Evolutionary conservation across 2,113 vertebrate species (phyloP).

Genomic region (Macrotis lagotis): DNA sequence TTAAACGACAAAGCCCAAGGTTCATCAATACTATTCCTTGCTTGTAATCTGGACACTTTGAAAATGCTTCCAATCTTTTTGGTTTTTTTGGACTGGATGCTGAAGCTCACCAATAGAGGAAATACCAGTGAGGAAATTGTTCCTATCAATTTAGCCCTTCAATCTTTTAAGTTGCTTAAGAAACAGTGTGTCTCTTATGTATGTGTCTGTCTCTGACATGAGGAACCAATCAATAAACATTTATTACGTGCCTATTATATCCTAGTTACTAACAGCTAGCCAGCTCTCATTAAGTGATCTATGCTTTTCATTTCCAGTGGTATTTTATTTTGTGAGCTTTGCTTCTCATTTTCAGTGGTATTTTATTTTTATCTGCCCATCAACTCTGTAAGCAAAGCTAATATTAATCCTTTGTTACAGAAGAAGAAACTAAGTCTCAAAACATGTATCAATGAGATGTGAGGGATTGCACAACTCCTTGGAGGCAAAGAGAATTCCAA

Average conservation of each 20-base stretch:
- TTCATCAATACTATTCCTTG: not conserved
- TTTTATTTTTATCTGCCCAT: not conserved
- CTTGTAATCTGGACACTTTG: not conserved
- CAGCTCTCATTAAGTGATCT: not conserved
- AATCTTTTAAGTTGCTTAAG: not conserved
- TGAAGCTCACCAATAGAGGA: not conserved
- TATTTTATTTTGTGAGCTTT: not conserved
- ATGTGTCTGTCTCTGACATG: not conserved
- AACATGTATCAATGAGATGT: not conserved
- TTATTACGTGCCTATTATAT: not conserved
- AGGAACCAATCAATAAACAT: not conserved
- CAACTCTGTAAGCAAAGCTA: not conserved
- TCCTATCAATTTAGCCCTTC: not conserved
- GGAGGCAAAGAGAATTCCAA: not conserved
- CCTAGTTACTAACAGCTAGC: not conserved
- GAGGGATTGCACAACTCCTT: not conserved
- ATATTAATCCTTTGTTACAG: not conserved
- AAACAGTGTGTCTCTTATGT: too few relatives aligned
- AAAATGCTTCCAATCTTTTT: not conserved
- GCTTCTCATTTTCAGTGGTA: not conserved
- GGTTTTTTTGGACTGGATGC: not conserved
- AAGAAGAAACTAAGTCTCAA: slow-evolving; percentile 1
- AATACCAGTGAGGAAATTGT: not conserved
- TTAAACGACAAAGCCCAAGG: not conserved
- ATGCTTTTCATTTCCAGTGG: not conserved